Percentiles rank a stretch among this genome's conserved stretches.
phyloP scores from a whole-genome alignment of 2,113 vertebrate genomes.

The Corvus cornix region DNA sequence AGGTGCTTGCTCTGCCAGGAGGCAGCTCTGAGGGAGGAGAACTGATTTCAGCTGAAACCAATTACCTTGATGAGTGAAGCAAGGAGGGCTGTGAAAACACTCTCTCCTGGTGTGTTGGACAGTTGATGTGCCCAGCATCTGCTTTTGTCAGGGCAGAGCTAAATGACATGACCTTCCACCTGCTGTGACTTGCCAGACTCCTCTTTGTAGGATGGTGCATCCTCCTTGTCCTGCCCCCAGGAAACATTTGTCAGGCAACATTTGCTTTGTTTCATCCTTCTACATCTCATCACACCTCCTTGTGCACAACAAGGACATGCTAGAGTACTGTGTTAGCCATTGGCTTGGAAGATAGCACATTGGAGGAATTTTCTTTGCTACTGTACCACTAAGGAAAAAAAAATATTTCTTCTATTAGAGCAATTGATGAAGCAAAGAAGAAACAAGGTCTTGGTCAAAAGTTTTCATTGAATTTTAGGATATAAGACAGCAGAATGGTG shows the following conservation, averaged over 20 bases:
- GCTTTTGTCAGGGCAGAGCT: background rate
- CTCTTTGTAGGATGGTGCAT: background rate
- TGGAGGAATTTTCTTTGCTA: background rate
- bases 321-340: background rate
- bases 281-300: background rate
- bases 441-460: background rate
- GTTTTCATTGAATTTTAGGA: background rate
- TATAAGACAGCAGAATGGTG: background rate
- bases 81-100: background rate
- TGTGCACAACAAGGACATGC: background rate
- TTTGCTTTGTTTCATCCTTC: background rate
- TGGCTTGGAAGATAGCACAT: background rate
- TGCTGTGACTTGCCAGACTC: background rate
- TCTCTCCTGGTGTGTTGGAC: background rate
- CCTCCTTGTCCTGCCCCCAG: background rate
- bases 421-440: background rate
- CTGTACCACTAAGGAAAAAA: background rate
- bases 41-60: slow-evolving; percentile 16
- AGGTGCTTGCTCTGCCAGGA: background rate
- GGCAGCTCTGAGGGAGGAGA: background rate
- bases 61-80: slow-evolving; percentile 9
- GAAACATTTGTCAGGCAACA: background rate
- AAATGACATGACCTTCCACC: background rate
- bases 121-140: background rate
- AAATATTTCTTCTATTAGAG: background rate